Evolutionary conservation across 2,888 invertebrate genomes (phyloP).

Genomic region (Catocala sponsa): DNA sequence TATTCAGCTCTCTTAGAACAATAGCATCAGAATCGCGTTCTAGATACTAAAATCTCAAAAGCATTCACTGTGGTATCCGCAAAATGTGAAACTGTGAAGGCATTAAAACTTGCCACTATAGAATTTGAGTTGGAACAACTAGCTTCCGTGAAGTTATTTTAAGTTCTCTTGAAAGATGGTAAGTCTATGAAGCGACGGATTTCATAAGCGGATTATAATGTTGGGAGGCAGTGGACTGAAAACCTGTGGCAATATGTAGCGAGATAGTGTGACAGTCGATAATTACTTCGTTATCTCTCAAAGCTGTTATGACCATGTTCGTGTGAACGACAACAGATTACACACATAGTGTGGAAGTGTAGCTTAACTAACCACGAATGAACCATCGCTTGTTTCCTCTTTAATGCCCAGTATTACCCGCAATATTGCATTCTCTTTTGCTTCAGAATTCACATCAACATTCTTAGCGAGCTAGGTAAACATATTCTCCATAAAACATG

Average conservation of each 20-base stretch:
- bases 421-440: neutral
- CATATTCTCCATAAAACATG: neutral
- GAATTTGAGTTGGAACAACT: constrained; percentile 64
- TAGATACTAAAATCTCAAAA: constrained; percentile 63
- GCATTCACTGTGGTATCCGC: constrained; percentile 45
- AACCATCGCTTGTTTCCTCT: no score
- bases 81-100: constrained; percentile 58
- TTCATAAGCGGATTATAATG: constrained; percentile 45
- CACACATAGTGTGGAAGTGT: neutral
- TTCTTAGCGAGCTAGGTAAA: no score
- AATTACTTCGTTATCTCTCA: neutral
- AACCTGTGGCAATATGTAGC: constrained; percentile 18
- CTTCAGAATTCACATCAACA: no score
- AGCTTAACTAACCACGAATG: no score
- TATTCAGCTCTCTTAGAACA: constrained; percentile 53
- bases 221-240: constrained; percentile 25
- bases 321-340: neutral
- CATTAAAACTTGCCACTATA: constrained; percentile 73
- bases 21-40: constrained; percentile 47
- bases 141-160: constrained; percentile 58
- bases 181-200: constrained; percentile 36
- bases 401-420: neutral
- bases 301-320: neutral
- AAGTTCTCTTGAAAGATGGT: constrained; percentile 46
- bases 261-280: neutral